phyloP scores from a whole-genome alignment of 2,797 vertebrate species.

The Protonibea diacanthus region DNA sequence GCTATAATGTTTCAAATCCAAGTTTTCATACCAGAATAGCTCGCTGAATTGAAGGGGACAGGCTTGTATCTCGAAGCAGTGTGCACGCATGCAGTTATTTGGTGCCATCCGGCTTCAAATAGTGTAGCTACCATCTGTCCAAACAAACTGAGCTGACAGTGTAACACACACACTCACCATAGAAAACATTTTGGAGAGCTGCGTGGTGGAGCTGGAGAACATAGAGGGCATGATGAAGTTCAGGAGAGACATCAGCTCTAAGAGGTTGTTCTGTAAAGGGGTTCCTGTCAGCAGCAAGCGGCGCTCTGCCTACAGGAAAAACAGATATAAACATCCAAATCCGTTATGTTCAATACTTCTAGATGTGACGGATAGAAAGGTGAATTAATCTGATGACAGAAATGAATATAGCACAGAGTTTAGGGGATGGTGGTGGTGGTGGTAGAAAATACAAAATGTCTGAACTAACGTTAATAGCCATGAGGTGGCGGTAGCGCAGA shows the following conservation, averaged over 20 bases:
- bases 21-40: not conserved
- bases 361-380: not conserved
- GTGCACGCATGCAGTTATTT: not conserved
- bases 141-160: not conserved
- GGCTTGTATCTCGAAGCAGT: not conserved
- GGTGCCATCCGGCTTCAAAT: not conserved
- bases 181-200: conserved; percentile 97
- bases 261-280: conserved; percentile 96
- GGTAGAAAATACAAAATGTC: not conserved
- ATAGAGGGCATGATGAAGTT: conserved; percentile 99
- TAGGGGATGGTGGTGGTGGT: too few species aligned
- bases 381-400: not conserved
- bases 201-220: conserved; percentile 94
- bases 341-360: not conserved
- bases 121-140: not conserved
- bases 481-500: conserved; percentile 94
- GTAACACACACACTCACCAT: conserved; percentile 71
- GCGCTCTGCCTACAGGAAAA: conserved; percentile 87
- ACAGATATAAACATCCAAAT: not conserved
- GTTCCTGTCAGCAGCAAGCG: conserved; percentile 96
- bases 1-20: not conserved
- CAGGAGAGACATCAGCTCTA: conserved; percentile 96
- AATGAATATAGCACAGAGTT: not conserved
- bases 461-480: conserved; percentile 94
- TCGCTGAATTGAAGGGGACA: not conserved